Evolutionary conservation across 2,888 invertebrate genomes (phyloP).

Genomic region (Limulus polyphemus): DNA sequence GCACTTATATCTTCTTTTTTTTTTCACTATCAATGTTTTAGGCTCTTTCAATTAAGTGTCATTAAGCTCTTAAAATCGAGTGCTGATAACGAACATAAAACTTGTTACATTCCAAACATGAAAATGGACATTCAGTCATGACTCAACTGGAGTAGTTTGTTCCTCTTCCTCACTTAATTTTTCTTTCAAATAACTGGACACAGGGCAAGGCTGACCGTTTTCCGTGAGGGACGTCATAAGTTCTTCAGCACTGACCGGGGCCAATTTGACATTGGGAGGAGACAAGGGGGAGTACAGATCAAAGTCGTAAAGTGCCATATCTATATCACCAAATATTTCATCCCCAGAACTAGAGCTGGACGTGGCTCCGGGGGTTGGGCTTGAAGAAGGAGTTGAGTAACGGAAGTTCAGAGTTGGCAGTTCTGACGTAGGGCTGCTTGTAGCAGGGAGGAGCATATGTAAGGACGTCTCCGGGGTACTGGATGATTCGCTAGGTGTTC

Average conservation of each 20-base stretch:
- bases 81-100: too few relatives aligned
- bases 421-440: constrained; percentile 5
- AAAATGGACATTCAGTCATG: too few relatives aligned
- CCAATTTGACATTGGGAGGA: constrained; percentile 33
- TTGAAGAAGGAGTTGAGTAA: constrained; percentile 12
- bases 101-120: too few relatives aligned
- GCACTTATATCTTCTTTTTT: too few relatives aligned
- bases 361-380: constrained; percentile 3
- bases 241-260: constrained; percentile 38
- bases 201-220: too few relatives aligned
- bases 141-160: too few relatives aligned
- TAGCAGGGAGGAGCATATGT: constrained; percentile 18
- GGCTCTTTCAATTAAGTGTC: too few relatives aligned
- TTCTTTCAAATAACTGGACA: too few relatives aligned
- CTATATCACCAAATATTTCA: constrained; percentile 41
- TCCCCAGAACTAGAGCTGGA: constrained; percentile 18
- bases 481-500: too few relatives aligned
- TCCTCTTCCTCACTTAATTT: too few relatives aligned
- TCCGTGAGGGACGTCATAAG: constrained; percentile 27
- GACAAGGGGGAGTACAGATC: constrained; percentile 38
- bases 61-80: too few relatives aligned
- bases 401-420: constrained; percentile 6
- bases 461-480: constrained; percentile 13
- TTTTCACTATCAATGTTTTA: too few relatives aligned
- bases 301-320: constrained; percentile 45